Conservation (phyloP, 2,888 invertebrate genomes). For the Phaonia tiefii region DNA sequence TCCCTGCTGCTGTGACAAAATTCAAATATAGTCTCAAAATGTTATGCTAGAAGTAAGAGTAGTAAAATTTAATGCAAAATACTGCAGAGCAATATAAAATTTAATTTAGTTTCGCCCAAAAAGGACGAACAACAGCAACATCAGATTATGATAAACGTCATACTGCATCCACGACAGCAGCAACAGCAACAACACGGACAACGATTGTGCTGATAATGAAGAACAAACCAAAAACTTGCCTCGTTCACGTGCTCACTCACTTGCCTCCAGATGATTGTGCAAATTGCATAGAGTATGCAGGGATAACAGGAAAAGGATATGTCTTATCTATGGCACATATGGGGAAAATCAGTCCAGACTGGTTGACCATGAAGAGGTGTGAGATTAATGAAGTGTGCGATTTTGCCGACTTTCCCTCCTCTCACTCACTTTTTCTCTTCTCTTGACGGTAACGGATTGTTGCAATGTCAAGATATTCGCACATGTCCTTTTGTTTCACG, state of each 20-base stretch:
- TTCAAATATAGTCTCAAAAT: too few species aligned
- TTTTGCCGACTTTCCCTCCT: too few species aligned
- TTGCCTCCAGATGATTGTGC: not conserved
- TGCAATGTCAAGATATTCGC: conserved; percentile 4
- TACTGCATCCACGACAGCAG: conserved; percentile 53
- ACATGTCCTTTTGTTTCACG: not conserved
- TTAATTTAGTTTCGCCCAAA: conserved; percentile 29
- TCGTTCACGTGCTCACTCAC: too few species aligned
- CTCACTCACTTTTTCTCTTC: not conserved
- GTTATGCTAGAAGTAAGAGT: not conserved
- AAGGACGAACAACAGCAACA: not conserved
- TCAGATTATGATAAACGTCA: conserved; percentile 65
- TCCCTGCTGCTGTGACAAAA: too few species aligned
- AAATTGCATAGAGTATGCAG: not conserved
- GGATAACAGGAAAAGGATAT: conserved; percentile 37
- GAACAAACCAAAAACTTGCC: conserved; percentile 16
- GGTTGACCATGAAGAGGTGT: conserved; percentile 64
- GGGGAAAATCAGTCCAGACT: conserved; percentile 55
- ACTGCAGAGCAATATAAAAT: conserved; percentile 29
- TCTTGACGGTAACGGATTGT: conserved; percentile 4
- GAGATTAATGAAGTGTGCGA: conserved; percentile 61
- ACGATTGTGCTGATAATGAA: conserved; percentile 63
- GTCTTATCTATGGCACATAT: conserved; percentile 49
- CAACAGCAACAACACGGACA: conserved; percentile 14
- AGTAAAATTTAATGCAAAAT: conserved; percentile 32